A percentile compares a stretch with the other conserved stretches of the same genome.
Conservation (phyloP, 2,797 vertebrate species). For the Choloepus didactylus region DNA sequence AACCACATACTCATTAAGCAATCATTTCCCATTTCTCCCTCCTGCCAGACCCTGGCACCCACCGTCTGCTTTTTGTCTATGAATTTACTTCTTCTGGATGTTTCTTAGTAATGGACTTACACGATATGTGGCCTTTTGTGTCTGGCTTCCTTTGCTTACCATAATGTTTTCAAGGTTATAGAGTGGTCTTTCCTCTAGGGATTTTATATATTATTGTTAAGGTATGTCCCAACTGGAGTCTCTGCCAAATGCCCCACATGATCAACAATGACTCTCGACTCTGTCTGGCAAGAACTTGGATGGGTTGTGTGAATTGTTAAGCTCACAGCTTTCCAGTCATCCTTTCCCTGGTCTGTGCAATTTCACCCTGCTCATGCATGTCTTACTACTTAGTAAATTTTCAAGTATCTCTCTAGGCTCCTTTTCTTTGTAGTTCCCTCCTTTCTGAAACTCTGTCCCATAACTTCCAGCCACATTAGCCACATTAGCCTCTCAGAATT, state of each 20-base stretch:
- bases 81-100: neutral
- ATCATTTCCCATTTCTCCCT: neutral
- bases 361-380: neutral
- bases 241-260: neutral
- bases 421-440: neutral
- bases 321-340: neutral
- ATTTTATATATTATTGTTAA: constrained; percentile 32
- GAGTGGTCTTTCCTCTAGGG: neutral
- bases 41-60: neutral
- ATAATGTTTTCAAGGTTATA: neutral
- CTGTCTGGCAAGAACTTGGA: neutral
- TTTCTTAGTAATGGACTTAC: neutral
- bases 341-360: neutral
- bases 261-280: neutral
- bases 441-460: constrained; percentile 1
- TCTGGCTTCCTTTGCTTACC: neutral
- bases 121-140: neutral
- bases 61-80: neutral
- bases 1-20: neutral
- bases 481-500: neutral
- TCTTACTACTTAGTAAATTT: constrained; percentile 9
- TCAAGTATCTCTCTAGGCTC: neutral
- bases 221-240: neutral
- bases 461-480: neutral
- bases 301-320: neutral